Evolutionary conservation across 2,797 vertebrate species (phyloP).

Genomic region (Chaenodraco wilsoni): DNA sequence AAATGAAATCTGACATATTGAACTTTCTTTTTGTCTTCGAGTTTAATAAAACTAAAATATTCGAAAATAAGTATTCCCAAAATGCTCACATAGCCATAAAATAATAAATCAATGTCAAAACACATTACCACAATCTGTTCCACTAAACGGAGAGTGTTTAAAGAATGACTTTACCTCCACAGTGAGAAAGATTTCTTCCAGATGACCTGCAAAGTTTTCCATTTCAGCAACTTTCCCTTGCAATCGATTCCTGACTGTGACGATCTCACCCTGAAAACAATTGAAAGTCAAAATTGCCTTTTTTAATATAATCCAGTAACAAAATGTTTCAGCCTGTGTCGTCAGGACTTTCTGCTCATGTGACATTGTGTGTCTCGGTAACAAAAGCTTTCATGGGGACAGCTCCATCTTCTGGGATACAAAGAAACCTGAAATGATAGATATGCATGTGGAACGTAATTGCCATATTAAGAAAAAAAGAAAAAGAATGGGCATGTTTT

Average conservation of each 20-base stretch:
- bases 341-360: neutral
- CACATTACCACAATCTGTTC: neutral
- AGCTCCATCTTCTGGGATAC: constrained; percentile 36
- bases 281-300: neutral
- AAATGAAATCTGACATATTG: constrained; percentile 7
- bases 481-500: neutral
- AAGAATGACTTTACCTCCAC: constrained; percentile 87
- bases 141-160: neutral
- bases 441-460: neutral
- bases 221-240: constrained; percentile 91
- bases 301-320: constrained; percentile 16
- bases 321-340: neutral
- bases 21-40: neutral
- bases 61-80: neutral
- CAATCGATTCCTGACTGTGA: constrained; percentile 83
- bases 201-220: constrained; percentile 93
- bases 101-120: constrained; percentile 17
- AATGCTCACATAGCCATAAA: neutral
- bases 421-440: constrained; percentile 13
- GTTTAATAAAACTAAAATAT: constrained; percentile 6
- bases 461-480: neutral
- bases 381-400: constrained; percentile 8
- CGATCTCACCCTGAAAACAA: constrained; percentile 82
- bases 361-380: neutral
- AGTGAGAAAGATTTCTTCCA: constrained; percentile 97